Conservation (phyloP, 2,888 invertebrate genomes). For the Pyrocoelia pectoralis region DNA sequence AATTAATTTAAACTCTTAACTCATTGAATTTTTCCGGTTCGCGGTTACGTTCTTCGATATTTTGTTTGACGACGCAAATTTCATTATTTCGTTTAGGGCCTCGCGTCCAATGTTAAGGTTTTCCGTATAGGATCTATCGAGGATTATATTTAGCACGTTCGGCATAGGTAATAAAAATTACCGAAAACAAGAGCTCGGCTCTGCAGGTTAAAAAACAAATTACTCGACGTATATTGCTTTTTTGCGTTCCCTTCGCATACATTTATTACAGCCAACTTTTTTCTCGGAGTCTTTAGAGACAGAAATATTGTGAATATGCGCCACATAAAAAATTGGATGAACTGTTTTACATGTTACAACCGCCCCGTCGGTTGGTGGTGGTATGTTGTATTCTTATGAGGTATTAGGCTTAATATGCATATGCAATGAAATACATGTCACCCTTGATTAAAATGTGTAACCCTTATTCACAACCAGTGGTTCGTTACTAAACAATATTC, state of each 20-base stretch:
- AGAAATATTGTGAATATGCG: background rate
- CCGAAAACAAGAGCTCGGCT: background rate
- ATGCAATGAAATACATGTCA: constrained; percentile 7
- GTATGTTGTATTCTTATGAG: background rate
- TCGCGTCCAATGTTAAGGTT: no score
- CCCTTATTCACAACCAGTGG: constrained; percentile 19
- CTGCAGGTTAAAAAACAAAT: constrained; percentile 7
- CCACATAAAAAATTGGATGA: background rate
- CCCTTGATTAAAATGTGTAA: constrained; percentile 24
- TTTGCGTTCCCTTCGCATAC: constrained; percentile 5
- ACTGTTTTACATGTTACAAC: background rate
- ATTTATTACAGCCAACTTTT: constrained; percentile 2
- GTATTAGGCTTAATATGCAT: background rate
- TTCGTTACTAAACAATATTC: constrained; percentile 22
- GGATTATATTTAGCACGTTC: background rate
- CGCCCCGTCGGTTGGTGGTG: background rate
- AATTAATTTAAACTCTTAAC: no score
- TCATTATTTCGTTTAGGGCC: no score
- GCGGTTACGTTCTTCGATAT: no score
- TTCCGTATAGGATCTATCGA: no score
- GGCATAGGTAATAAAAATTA: background rate
- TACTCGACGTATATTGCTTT: constrained; percentile 15
- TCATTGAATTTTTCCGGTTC: no score
- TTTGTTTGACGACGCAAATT: no score
- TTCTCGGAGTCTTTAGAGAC: background rate